phyloP scores from a whole-genome alignment of 2,888 invertebrate genomes.

The Philonicus albiceps region DNA sequence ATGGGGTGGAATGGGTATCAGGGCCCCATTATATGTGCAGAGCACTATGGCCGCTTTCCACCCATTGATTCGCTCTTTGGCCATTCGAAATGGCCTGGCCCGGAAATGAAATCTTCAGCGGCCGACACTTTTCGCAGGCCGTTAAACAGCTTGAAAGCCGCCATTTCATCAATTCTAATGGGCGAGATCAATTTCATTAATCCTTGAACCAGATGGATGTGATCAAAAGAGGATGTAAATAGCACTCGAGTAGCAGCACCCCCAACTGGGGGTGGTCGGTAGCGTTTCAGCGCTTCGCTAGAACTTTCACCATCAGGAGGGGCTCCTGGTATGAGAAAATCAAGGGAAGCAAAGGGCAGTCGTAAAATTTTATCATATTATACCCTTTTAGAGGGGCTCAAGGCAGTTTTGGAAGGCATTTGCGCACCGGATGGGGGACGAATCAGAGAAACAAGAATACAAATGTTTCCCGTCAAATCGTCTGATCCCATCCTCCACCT shows the following conservation, averaged over 20 bases:
- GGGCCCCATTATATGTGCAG: neutral
- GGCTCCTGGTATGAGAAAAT: conserved; percentile 10
- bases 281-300: neutral
- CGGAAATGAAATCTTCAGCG: conserved; percentile 40
- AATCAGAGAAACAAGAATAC: conserved; percentile 14
- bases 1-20: neutral
- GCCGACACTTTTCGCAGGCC: conserved; percentile 39
- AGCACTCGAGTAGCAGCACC: conserved; percentile 22
- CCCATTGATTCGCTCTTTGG: conserved; percentile 27
- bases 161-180: conserved; percentile 49
- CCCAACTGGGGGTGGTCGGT: conserved; percentile 8
- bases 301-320: neutral
- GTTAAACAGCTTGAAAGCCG: conserved; percentile 46
- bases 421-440: conserved; percentile 6
- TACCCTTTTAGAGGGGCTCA: conserved; percentile 37
- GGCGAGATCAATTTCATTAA: conserved; percentile 49
- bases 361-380: conserved; percentile 47
- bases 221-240: conserved; percentile 42
- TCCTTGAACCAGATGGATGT: conserved; percentile 38
- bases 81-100: conserved; percentile 10
- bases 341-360: conserved; percentile 44
- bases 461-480: neutral
- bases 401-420: conserved; percentile 18
- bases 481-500: neutral
- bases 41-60: neutral